phyloP scores from a whole-genome alignment of 1,140 invertebrate genomes.

The Catajapyx aquilonaris region DNA sequence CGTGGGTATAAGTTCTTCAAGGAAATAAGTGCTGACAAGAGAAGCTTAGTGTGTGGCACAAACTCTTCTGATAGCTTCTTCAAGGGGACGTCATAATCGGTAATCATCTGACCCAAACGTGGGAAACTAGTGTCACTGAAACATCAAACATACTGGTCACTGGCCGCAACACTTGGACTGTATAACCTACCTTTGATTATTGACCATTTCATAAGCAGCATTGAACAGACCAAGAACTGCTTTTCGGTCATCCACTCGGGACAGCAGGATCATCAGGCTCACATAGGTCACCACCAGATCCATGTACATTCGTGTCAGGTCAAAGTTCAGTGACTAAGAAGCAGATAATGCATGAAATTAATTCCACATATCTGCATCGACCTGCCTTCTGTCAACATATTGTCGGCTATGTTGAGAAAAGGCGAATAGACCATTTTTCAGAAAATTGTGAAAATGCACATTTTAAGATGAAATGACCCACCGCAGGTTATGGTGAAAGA shows the following conservation, averaged over 20 bases:
- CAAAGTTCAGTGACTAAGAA: constrained; percentile 51
- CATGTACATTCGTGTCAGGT: constrained; percentile 86
- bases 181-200: constrained; percentile 43
- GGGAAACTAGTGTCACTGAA: constrained; percentile 75
- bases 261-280: constrained; percentile 86
- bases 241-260: constrained; percentile 91
- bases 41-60: constrained; percentile 72
- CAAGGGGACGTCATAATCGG: constrained; percentile 90
- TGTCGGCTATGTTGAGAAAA: too few relatives aligned
- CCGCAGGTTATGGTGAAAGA: too few relatives aligned
- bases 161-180: too few relatives aligned
- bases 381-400: too few relatives aligned
- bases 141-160: too few relatives aligned
- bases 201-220: constrained; percentile 88
- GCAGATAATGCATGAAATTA: too few relatives aligned
- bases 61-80: constrained; percentile 96
- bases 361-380: too few relatives aligned
- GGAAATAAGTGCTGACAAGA: constrained; percentile 68
- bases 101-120: constrained; percentile 84
- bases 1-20: constrained; percentile 67
- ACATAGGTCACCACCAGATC: constrained; percentile 88
- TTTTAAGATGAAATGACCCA: too few relatives aligned
- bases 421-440: too few relatives aligned
- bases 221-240: constrained; percentile 92
- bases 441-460: too few relatives aligned